Evolutionary conservation across 2,888 invertebrate species (phyloP), one percentile per base, ranked within the genome.

Genomic region (Brachyptera putata): DNA sequence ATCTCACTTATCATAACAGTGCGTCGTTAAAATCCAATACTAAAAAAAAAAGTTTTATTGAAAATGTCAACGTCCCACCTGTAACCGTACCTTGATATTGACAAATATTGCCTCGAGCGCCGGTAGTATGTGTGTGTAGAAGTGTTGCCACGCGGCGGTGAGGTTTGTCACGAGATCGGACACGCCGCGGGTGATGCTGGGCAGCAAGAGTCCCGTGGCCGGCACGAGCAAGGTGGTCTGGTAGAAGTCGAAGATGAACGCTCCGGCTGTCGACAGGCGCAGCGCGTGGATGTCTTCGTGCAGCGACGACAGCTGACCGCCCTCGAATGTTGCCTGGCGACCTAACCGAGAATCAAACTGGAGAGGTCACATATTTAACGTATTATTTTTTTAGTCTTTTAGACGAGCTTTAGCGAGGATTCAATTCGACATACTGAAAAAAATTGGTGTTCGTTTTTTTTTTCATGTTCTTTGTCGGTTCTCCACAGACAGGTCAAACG

Each of bases 161-260:
- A 62, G 57, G 11, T 30, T 57, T 3, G 41, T 25, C 1, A 37
- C 13, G 14, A 59, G 37, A 16, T 62, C 60, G 2, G n/a, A 43
- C 11, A 14, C 7, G 14, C 46, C 16, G 11, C 24, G 14, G 22
- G 22, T 53, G 9, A 63, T 53, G 11, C 59, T 53, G 4, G 30
- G 57, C 26, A 63, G 34, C 24, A 65, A 49, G 13, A 48, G 36
- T 1, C 30, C 26, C 1, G 58, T 57, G 0, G 62, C 62, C 2
- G 26, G 57, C 2, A 62, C 61, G 16, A 65, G 56, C 21, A 65
- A 57, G 11, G 61, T 62, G 43, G 57, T 60, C 61, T 65, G 61
- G 16, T 62, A 59, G 55, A 61, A 63, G 62, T 65, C 65, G 49
- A 62, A 60, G 13, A 65, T 65, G 57, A 65, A 65, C 7, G 62